phyloP scores from a whole-genome alignment of 2,797 vertebrate species.

The Phaenicophaeus curvirostris region DNA sequence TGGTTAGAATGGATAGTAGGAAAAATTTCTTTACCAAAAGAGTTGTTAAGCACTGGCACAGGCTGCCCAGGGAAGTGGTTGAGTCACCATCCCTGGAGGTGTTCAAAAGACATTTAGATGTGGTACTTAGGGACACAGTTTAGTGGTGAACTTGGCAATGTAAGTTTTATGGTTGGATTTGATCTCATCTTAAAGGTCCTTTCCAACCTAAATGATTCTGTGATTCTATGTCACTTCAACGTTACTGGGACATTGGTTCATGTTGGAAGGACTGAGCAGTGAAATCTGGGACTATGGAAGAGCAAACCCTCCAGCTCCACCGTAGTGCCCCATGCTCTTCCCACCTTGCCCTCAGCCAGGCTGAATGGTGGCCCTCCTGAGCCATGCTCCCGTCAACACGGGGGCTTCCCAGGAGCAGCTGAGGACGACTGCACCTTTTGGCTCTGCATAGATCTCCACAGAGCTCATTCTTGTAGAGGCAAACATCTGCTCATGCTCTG shows the following conservation, averaged over 20 bases:
- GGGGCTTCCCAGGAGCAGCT: rapidly evolving
- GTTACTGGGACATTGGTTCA: neutral
- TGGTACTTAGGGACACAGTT: no score
- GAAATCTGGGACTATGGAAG: neutral
- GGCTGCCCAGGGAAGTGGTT: no score
- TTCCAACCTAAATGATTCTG: no score
- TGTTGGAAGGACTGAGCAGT: rapidly evolving
- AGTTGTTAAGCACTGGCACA: no score
- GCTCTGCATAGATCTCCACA: neutral
- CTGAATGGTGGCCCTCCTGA: neutral
- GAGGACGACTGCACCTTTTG: rapidly evolving
- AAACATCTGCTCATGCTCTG: neutral
- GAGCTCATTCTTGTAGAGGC: no score
- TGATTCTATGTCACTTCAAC: neutral
- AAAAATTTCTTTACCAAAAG: no score
- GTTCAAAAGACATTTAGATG: no score
- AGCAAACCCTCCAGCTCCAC: neutral
- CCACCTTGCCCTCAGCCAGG: neutral
- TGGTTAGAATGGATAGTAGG: no score
- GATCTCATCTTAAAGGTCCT: no score
- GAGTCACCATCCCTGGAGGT: no score
- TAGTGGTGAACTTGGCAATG: no score
- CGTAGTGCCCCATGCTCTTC: neutral
- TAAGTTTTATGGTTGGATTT: no score
- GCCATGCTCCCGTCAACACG: rapidly evolving